Evolutionary conservation across 1,140 invertebrate genomes (phyloP), one percentile per base, ranked within the genome.

Genomic region (Theocolax elegans): DNA sequence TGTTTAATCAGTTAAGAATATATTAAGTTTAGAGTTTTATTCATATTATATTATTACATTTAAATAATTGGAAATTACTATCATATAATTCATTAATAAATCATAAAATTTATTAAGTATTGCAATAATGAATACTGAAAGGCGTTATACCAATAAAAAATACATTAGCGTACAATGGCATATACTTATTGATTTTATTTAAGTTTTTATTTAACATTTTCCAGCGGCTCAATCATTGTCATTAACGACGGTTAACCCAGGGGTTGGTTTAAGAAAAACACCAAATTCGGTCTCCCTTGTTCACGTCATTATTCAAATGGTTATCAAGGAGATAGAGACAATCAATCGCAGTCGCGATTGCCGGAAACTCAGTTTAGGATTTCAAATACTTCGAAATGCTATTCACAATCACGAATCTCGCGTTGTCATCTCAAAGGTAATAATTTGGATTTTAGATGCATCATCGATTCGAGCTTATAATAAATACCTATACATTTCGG

Each of bases 371-470:
- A 77, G 82, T 53, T 82, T 85, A 35, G 78, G 81, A 35, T 87
- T 90, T 72, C 80, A 87, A 38, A 72, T 89, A 23, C 71, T 89
- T 13, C 76, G 81, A 44, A 88, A 89, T 75, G 78, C 83, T 23
- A 85, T 85, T 62, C 80, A 85, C 12, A 82, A 84, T 19, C 77
- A 85, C 8, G 88, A 89, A 67, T 88, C 87, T 72, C 78, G 89
- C 64, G 78, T 86, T 40, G 79, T 86, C 6, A 81, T 89, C 60
- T 77, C 83, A 2, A 89, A 89, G 79, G 88, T 89, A 82, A 76
- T 51, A 35, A 23, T 15, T 58, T n/a, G n/a, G n/a, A n/a, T n/a
- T n/a, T n/a, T n/a, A n/a, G n/a, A n/a, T n/a, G n/a, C n/a, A n/a
- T n/a, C n/a, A n/a, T n/a, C n/a, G n/a, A n/a, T n/a, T n/a, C n/a